phyloP scores from a whole-genome alignment of 2,113 vertebrate species.

The Hepsetus odoe region DNA sequence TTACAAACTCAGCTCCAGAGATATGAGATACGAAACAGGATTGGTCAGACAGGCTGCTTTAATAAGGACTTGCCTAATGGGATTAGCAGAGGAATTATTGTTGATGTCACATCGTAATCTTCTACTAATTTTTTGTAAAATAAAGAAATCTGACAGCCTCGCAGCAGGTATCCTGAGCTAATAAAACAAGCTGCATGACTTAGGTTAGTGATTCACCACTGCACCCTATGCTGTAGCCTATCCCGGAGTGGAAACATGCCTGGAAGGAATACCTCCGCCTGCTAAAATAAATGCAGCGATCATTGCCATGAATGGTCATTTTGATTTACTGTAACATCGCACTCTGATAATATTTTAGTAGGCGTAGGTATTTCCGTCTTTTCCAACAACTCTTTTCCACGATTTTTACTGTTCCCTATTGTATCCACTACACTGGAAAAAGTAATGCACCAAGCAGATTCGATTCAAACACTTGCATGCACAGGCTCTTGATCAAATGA shows the following conservation, averaged over 20 bases:
- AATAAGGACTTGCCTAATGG: background rate
- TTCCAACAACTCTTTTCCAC: too few species aligned
- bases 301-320: background rate
- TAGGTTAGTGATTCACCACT: background rate
- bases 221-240: background rate
- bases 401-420: too few species aligned
- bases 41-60: background rate
- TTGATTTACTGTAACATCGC: background rate
- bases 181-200: background rate
- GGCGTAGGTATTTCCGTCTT: background rate
- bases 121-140: background rate
- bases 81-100: background rate
- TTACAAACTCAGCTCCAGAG: background rate
- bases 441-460: too few species aligned
- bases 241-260: too few species aligned
- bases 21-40: background rate
- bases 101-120: background rate
- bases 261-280: background rate
- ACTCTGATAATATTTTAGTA: background rate
- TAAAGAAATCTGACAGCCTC: too few species aligned
- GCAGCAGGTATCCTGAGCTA: background rate
- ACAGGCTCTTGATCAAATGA: too few species aligned
- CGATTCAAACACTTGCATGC: too few species aligned
- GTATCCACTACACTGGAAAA: too few species aligned
- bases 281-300: background rate